Evolutionary conservation across 1,140 invertebrate species (phyloP), one percentile per base, ranked within the genome.

Genomic region (Aphelenchoides avenae): DNA sequence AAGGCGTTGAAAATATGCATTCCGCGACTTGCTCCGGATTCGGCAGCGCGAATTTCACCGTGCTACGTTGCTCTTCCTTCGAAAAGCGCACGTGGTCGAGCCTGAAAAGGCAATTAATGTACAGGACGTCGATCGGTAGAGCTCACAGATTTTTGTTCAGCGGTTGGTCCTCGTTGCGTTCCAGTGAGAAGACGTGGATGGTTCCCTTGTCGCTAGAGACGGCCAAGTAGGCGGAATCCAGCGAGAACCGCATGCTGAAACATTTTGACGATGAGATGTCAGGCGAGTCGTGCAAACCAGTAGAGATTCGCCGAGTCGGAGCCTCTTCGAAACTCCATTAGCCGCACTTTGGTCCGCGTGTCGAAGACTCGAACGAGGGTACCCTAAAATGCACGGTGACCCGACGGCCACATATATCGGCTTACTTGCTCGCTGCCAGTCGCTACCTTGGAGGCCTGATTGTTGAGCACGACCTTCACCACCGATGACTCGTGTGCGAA

Each of bases 381-480:
- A 26, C 50, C 50, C 44, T 52, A 50, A 20, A 39, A 39, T 3
- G 3, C 24, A 50, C 44, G 13, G 27, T 36, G 34, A 36, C n/a
- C 36, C 53, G 1, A 22, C 13, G 13, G 39, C 37, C 24, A 39
- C 3, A 39, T 18, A 39, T 18, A 39, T 39, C 15, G 18, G 18
- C 27, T 50, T 49, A 50, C 48, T 49, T 50, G 51, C 13, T 53
- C 46, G 24, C 49, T 55, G 3, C 50, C 50, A 26, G 50, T 52
- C 15, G 50, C 50, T 30, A 52, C 56, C 33, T 52, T 52, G 6
- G 50, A 27, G 11, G 50, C 50, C 56, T 52, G 50, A 52, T 52
- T 52, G 48, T 52, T 52, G 11, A 52, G 51, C 11, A 52, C 50
- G 27, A 52, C n/a, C 46, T 53, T 52, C n/a, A 13, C 48, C 20